A percentile compares a stretch with the other conserved stretches of the same genome.
These are phyloP conservation scores for Mobula hypostoma DNA, from an alignment of 2,113 vertebrate genomes.

Conservation along the genomic window DNA sequence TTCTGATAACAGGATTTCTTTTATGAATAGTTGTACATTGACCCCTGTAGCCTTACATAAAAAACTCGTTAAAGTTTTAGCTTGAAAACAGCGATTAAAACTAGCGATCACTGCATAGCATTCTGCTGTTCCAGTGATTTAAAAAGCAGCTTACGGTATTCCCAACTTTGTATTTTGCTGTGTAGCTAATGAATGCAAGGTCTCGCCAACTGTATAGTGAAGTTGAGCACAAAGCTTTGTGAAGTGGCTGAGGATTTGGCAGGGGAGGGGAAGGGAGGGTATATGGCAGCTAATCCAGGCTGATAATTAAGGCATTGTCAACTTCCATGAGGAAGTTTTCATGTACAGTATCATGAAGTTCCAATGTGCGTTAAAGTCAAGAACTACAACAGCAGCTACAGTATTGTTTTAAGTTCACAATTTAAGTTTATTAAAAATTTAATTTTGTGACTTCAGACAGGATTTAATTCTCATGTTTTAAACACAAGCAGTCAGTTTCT, in stretches of 20 bases:
- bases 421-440: not conserved
- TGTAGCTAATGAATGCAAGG: not conserved
- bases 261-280: not conserved
- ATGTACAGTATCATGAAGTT: not conserved
- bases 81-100: not conserved
- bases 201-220: not conserved
- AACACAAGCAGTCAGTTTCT: not conserved
- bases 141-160: not conserved
- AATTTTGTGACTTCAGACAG: not conserved
- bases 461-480: not conserved
- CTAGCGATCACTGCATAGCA: not conserved
- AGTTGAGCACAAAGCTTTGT: not conserved
- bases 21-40: constrained; percentile 43
- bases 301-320: not conserved
- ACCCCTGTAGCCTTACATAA: not conserved
- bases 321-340: not conserved
- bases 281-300: not conserved
- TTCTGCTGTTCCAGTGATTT: not conserved
- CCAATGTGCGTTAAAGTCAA: not conserved
- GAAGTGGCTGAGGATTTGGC: not conserved
- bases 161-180: not conserved
- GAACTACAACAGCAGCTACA: not conserved
- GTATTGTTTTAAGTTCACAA: not conserved
- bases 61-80: constrained; percentile 2
- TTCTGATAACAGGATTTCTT: constrained; percentile 47